Evolutionary conservation across 2,888 invertebrate genomes (phyloP).

Genomic region (Taphrorychus bicolor): DNA sequence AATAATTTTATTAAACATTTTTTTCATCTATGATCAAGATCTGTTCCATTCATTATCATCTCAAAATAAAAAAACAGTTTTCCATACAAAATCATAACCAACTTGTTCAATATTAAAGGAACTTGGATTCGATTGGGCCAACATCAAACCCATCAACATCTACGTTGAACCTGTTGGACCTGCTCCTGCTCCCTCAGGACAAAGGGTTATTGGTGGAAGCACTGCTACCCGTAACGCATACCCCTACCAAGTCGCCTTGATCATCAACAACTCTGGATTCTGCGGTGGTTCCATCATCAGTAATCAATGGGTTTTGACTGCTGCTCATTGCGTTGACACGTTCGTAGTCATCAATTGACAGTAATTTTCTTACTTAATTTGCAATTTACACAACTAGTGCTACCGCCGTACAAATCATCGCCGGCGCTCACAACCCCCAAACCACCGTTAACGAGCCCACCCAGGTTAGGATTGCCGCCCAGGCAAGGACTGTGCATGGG

Average conservation of each 20-base stretch:
- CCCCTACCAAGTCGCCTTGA: slow-evolving; percentile 37
- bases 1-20: too few species aligned
- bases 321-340: slow-evolving; percentile 42
- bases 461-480: slow-evolving; percentile 14
- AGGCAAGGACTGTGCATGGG: slow-evolving; percentile 16
- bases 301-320: slow-evolving; percentile 38
- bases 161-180: slow-evolving; percentile 22
- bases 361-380: background rate
- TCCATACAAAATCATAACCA: too few species aligned
- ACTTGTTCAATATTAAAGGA: too few species aligned
- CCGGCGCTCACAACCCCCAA: slow-evolving; percentile 28
- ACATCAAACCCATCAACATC: slow-evolving; percentile 18
- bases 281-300: slow-evolving; percentile 44
- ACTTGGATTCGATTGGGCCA: slow-evolving; percentile 14
- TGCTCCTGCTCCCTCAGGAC: slow-evolving; percentile 4
- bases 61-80: too few species aligned
- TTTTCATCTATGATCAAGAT: too few species aligned
- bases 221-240: slow-evolving; percentile 16
- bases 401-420: slow-evolving; percentile 22
- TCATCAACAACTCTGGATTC: slow-evolving; percentile 27
- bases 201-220: slow-evolving; percentile 27
- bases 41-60: too few species aligned
- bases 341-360: slow-evolving; percentile 12
- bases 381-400: slow-evolving; percentile 14
- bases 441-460: slow-evolving; percentile 26